Evolutionary conservation across 2,888 invertebrate species (phyloP).

Genomic region (Brachyptera putata): DNA sequence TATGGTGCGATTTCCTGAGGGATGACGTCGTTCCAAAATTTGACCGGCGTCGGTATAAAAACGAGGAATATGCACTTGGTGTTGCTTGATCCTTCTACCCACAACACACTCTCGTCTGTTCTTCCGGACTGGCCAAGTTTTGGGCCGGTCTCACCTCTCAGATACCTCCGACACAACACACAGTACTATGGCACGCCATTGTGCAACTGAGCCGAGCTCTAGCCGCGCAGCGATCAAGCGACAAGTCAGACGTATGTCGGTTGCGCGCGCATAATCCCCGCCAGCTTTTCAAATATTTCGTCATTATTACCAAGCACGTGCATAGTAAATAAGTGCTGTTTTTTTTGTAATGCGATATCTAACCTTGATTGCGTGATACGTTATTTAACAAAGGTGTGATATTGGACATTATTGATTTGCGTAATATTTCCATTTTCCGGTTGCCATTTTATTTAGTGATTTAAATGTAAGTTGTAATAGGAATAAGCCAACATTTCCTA

Average conservation of each 20-base stretch:
- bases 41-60: conserved; percentile 25
- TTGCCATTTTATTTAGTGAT: no score
- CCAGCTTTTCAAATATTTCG: neutral
- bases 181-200: conserved; percentile 30
- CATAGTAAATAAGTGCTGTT: conserved; percentile 6
- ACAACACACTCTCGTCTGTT: conserved; percentile 28
- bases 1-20: neutral
- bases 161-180: conserved; percentile 27
- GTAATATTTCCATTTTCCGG: no score
- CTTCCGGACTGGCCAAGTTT: conserved; percentile 31
- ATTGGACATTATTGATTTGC: neutral
- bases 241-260: neutral
- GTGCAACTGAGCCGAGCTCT: conserved; percentile 30
- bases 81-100: conserved; percentile 23
- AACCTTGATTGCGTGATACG: conserved; percentile 15
- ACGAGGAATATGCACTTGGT: conserved; percentile 26
- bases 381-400: neutral
- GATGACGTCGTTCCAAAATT: conserved; percentile 30
- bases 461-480: no score
- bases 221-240: neutral
- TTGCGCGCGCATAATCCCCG: neutral
- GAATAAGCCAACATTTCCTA: no score
- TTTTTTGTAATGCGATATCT: conserved; percentile 9
- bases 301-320: conserved; percentile 11
- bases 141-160: conserved; percentile 31